Evolutionary conservation across 2,113 vertebrate genomes (phyloP), one percentile per base, ranked within the genome.

Genomic region (Fregata magnificens): DNA sequence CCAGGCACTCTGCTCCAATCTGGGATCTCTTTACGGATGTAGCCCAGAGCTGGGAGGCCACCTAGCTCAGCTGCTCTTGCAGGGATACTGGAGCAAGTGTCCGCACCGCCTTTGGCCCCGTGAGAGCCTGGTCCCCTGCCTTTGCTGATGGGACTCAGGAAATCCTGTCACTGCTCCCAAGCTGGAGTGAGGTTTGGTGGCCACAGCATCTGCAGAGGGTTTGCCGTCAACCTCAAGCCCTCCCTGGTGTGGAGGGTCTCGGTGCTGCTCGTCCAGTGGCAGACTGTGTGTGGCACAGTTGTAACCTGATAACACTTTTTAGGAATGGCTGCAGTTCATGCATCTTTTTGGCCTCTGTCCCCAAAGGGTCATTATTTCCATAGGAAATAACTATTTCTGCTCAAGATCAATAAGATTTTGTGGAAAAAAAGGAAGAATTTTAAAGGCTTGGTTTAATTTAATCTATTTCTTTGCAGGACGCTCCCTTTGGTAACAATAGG

Each of bases 401-500:
- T 94, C n/a, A 28, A 93, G 93, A 97, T 97, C 95, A 96, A 90
- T 96, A 93, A 56, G 93, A 93, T 96, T 94, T 91, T 94, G 55
- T 89, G 74, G 56, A 42, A 52, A 76, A 86, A 83, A 86, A 63
- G 76, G 61, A 72, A 87, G 87, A 72, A 29, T 86, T 97, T 94
- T 95, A 93, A 90, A 88, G 82, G 88, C 76, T 90, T 78, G 56
- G 82, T 91, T 96, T 97, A 85, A 90, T 97, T 95, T 93, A 97
- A 93, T 94, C 95, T 96, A 77, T 96, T 94, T 94, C 94, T 97
- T 97, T 94, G 95, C 95, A 96, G 97, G 97, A 97, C 91, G 69
- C 83, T 97, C 96, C 96, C 93, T 96, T 96, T 96, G 72, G 92
- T 97, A 97, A 97, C 96, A 97, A 97, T 97, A 93, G 96, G 91